Percentiles rank a stretch among this genome's conserved stretches.
Evolutionary conservation across 2,113 vertebrate genomes (phyloP).

Genomic region (Lethenteron reissneri): DNA sequence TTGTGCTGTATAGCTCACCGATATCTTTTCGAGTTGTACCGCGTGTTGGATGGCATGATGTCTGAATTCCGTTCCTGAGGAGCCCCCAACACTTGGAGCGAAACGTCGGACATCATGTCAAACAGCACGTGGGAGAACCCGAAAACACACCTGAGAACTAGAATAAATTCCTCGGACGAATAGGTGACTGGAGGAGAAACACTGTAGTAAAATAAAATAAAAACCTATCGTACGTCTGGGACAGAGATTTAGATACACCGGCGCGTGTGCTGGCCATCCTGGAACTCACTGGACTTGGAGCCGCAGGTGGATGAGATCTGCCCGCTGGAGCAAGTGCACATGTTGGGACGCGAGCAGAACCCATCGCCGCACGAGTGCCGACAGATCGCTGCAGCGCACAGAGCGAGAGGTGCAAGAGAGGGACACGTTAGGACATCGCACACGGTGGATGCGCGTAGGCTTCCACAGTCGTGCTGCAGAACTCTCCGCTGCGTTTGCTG

Average conservation of each 20-base stretch:
- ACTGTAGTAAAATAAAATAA: neutral
- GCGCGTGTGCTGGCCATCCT: too few relatives aligned
- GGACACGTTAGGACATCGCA: neutral
- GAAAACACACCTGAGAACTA: neutral
- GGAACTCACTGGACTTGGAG: conserved; percentile 12
- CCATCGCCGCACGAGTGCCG: conserved; percentile 69
- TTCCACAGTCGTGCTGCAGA: too few relatives aligned
- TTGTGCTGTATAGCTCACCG: too few relatives aligned
- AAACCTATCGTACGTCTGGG: neutral
- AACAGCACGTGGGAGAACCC: neutral
- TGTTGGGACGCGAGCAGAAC: conserved; percentile 72
- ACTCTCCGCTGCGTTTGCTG: too few relatives aligned
- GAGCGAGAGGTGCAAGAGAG: neutral
- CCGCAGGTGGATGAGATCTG: conserved; percentile 62
- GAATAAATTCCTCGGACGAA: neutral
- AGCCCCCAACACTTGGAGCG: too few relatives aligned
- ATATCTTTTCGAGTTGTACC: too few relatives aligned
- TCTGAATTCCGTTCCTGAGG: too few relatives aligned
- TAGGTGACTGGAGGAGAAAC: neutral
- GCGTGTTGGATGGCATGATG: too few relatives aligned
- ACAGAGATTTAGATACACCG: neutral
- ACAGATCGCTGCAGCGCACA: conserved; percentile 46
- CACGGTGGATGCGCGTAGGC: neutral
- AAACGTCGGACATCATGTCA: neutral
- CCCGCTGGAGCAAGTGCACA: conserved; percentile 67